Conservation (phyloP, 2,113 vertebrate genomes). For the Melanostigma gelatinosum region DNA sequence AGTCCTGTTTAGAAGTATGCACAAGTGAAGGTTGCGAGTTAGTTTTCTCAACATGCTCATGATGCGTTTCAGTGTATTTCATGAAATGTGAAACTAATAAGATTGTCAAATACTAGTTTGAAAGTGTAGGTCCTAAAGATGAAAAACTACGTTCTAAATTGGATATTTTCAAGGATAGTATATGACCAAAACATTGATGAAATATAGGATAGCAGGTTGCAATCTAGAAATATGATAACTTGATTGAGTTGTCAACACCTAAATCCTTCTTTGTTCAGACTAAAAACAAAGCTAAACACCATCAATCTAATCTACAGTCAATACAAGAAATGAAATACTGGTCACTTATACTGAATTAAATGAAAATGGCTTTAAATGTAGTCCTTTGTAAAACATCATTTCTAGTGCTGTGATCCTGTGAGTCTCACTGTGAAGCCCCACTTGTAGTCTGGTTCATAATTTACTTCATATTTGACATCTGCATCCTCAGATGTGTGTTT, state of each 20-base stretch:
- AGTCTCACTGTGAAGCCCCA: background rate
- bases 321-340: background rate
- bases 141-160: background rate
- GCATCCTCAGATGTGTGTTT: conserved; percentile 73
- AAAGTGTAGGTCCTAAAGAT: background rate
- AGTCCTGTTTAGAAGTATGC: background rate
- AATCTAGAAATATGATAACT: background rate
- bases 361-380: background rate
- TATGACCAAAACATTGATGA: background rate
- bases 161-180: background rate
- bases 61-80: background rate
- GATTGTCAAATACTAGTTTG: background rate
- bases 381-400: background rate
- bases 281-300: background rate
- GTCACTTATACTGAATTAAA: background rate
- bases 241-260: background rate
- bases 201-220: background rate
- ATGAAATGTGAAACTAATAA: background rate
- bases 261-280: background rate
- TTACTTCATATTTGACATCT: conserved; percentile 63
- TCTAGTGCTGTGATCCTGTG: background rate
- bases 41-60: background rate
- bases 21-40: background rate
- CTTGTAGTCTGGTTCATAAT: conserved; percentile 34
- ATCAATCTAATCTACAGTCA: background rate